These are phyloP conservation scores for Seriola aureovittata DNA, from an alignment of 2,113 vertebrate species.

Conservation along the genomic window DNA sequence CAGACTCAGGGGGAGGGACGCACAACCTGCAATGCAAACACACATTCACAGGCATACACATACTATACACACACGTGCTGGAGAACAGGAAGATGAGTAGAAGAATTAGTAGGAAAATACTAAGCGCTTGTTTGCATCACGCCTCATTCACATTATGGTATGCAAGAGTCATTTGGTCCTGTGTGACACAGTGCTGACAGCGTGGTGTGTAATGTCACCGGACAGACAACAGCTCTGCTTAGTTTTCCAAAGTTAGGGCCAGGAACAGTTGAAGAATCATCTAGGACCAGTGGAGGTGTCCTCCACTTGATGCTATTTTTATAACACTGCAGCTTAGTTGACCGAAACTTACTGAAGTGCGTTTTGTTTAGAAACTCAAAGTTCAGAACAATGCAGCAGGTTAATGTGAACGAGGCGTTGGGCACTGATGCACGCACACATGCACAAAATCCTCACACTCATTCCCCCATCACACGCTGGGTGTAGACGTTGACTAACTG, in stretches of 20 bases:
- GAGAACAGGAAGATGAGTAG: conserved; percentile 42
- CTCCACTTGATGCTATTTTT: background rate
- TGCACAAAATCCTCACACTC: conserved; percentile 33
- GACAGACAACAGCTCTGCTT: conserved; percentile 5
- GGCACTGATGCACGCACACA: conserved; percentile 19
- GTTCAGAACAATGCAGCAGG: background rate
- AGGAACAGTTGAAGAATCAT: background rate
- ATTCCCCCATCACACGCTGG: background rate
- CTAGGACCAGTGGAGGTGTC: conserved; percentile 28
- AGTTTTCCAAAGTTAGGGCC: conserved; percentile 15
- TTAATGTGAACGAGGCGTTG: conserved; percentile 38
- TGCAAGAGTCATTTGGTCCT: conserved; percentile 20
- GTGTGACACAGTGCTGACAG: conserved; percentile 6
- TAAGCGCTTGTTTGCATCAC: conserved; percentile 38
- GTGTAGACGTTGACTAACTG: conserved; percentile 2
- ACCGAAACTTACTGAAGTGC: conserved; percentile 9
- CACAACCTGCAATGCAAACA: conserved; percentile 70
- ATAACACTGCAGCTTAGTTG: conserved; percentile 11
- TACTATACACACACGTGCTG: conserved; percentile 26
- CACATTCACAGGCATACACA: conserved; percentile 39
- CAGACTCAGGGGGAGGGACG: conserved; percentile 29
- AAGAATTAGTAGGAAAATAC: conserved; percentile 63
- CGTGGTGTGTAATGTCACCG: conserved; percentile 3
- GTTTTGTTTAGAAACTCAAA: background rate
- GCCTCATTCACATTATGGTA: conserved; percentile 48